Evolutionary conservation across 2,888 invertebrate species (phyloP).

Genomic region (Aspidiotus rigidus): DNA sequence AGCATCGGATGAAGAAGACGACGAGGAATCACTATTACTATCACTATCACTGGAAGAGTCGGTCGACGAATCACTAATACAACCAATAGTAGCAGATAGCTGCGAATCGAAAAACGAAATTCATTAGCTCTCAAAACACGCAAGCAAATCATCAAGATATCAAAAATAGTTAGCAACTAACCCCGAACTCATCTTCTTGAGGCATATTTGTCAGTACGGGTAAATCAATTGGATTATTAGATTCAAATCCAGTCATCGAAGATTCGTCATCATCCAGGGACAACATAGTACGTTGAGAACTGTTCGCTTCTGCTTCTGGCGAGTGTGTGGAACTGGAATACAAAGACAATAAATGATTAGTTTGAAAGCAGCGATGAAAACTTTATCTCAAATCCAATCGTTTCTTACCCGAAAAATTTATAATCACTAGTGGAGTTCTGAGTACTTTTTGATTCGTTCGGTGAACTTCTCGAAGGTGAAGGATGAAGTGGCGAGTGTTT

Average conservation of each 20-base stretch:
- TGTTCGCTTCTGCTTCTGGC: conserved; percentile 24
- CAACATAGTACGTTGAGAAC: conserved; percentile 23
- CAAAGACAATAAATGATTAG: neutral
- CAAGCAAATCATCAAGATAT: neutral
- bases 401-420: conserved; percentile 20
- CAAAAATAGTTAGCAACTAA: neutral
- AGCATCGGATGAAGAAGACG: conserved; percentile 31
- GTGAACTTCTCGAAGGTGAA: conserved; percentile 46
- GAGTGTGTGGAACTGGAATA: conserved; percentile 11
- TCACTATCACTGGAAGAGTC: conserved; percentile 45
- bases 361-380: no score
- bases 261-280: conserved; percentile 36
- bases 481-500: conserved; percentile 53
- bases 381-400: no score
- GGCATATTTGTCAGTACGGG: conserved; percentile 29
- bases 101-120: neutral
- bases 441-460: conserved; percentile 33
- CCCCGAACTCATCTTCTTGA: conserved; percentile 28
- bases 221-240: conserved; percentile 24
- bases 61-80: conserved; percentile 42
- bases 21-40: conserved; percentile 45
- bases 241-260: conserved; percentile 37
- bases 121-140: neutral
- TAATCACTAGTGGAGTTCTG: conserved; percentile 15
- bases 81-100: conserved; percentile 13